Evolutionary conservation across 1,140 invertebrate genomes (phyloP).

Genomic region (Agrypnia vestita): DNA sequence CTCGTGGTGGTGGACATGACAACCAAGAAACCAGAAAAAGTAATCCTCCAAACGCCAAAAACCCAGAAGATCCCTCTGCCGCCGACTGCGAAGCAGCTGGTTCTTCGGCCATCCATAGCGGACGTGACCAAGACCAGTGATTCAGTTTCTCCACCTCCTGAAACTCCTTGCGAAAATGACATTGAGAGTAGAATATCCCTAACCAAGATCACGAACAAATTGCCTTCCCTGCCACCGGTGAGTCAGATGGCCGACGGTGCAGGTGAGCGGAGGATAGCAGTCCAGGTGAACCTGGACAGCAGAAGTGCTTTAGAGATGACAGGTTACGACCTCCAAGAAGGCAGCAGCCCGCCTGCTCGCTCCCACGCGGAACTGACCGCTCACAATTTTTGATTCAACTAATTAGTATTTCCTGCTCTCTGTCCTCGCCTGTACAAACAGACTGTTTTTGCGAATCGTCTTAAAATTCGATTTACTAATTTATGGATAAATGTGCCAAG

Average conservation of each 20-base stretch:
- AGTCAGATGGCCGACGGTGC: neutral
- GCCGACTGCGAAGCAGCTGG: slow-evolving; percentile 3
- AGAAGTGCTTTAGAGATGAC: slow-evolving; percentile 50
- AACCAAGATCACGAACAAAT: slow-evolving; percentile 72
- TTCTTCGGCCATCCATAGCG: slow-evolving; percentile 61
- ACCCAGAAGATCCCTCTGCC: slow-evolving; percentile 39
- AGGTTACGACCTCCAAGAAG: slow-evolving; percentile 46
- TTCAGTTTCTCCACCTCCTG: neutral
- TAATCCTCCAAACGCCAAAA: slow-evolving; percentile 50
- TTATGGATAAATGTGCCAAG: slow-evolving; percentile 12
- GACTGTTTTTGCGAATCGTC: neutral
- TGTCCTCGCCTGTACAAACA: slow-evolving; percentile 10
- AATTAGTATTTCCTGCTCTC: too few species aligned
- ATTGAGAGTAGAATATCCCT: slow-evolving; percentile 72
- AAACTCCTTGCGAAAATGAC: slow-evolving; percentile 66
- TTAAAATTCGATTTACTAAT: neutral
- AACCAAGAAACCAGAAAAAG: slow-evolving; percentile 50
- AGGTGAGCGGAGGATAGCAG: slow-evolving; percentile 49
- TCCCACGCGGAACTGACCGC: slow-evolving; percentile 32
- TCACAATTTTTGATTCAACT: slow-evolving; percentile 47
- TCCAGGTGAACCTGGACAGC: slow-evolving; percentile 57
- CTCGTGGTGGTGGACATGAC: slow-evolving; percentile 51
- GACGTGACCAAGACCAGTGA: slow-evolving; percentile 67
- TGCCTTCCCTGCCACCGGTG: slow-evolving; percentile 31
- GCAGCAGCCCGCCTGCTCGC: slow-evolving; percentile 1